Evolutionary conservation across 2,113 vertebrate species (phyloP).

Genomic region (Tautogolabrus adspersus): DNA sequence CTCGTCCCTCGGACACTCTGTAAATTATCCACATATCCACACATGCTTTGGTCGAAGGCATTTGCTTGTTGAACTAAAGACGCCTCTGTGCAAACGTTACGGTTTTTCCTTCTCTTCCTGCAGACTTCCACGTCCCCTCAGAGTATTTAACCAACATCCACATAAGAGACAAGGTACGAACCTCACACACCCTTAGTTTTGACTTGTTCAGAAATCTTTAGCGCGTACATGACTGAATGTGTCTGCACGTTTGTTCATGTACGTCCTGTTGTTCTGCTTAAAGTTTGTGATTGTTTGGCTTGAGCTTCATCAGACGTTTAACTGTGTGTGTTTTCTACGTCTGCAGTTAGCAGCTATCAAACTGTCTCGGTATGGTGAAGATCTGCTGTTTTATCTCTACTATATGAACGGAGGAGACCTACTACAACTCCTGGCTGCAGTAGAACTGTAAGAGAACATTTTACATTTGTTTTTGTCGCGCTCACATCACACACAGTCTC

Average conservation of each 20-base stretch:
- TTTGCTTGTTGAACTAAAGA: too few relatives aligned
- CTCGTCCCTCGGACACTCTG: too few relatives aligned
- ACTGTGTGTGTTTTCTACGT: conserved; percentile 55
- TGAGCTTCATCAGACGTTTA: background rate
- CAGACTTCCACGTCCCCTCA: conserved; percentile 99
- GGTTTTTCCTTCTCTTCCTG: conserved; percentile 50
- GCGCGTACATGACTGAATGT: too few relatives aligned
- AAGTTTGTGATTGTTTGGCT: background rate
- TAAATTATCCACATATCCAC: too few relatives aligned
- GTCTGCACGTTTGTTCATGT: background rate
- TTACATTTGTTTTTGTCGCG: too few relatives aligned
- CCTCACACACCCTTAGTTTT: too few relatives aligned
- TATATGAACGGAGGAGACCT: conserved; percentile 99
- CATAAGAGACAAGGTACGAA: conserved; percentile 97
- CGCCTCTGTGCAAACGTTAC: background rate
- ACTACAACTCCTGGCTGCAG: conserved; percentile 98
- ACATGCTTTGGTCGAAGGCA: too few relatives aligned
- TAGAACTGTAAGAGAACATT: conserved; percentile 92
- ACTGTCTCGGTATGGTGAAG: conserved; percentile 98
- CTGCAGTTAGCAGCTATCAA: conserved; percentile 97
- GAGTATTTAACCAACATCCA: conserved; percentile 99
- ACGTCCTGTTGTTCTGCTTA: background rate
- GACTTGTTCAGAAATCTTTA: too few relatives aligned
- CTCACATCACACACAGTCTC: background rate
- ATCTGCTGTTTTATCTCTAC: conserved; percentile 99